Evolutionary conservation across 2,113 vertebrate species (phyloP), one percentile per base, ranked within the genome.

Genomic region (Sinocyclocheilus anophthalmus): DNA sequence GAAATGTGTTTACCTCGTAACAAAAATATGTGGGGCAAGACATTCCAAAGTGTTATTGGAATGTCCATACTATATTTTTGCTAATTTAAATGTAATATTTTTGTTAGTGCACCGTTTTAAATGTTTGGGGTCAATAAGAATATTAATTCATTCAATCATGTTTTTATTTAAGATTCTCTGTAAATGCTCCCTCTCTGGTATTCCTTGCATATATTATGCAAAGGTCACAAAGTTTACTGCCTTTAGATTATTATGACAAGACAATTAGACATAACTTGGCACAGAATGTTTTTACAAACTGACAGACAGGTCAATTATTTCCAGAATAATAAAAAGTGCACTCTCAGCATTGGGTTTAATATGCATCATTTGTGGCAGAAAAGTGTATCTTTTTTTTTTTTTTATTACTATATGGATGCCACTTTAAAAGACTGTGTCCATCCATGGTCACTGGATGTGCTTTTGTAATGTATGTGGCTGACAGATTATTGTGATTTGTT

Each of bases 401-500:
- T 26, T 26, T 26, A 22, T 57, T 59, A 55, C 53, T 55, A 6
- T 55, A 55, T 55, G 16, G 53, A 65, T 45, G 37, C 1, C 22
- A 16, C 13, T 3, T 2, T 11, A 45, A 42, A 65, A 48, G 22
- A 37, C 20, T n/a, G 53, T 79, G 53, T 80, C 33, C 1, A 4
- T 16, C 55, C 59, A 14, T 65, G 57, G 37, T 65, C 37, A 45
- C 57, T 63, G 4, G 59, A 81, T 81, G 37, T 20, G 63, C 39
- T 45, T 65, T 45, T 45, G n/a, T 65, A 30, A 81, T 70, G 3
- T 37, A 9, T 83, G 24, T 10, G 18, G 45, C 65, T 37, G 45
- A 33, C 63, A 55, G 81, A 33, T 69, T 82, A 33, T 82, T 82
- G 55, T 59, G 39, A 82, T 82, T 67, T 26, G 42, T 14, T 79